Conservation (phyloP, 2,797 vertebrate species). For the Poeciliopsis gracilis region DNA sequence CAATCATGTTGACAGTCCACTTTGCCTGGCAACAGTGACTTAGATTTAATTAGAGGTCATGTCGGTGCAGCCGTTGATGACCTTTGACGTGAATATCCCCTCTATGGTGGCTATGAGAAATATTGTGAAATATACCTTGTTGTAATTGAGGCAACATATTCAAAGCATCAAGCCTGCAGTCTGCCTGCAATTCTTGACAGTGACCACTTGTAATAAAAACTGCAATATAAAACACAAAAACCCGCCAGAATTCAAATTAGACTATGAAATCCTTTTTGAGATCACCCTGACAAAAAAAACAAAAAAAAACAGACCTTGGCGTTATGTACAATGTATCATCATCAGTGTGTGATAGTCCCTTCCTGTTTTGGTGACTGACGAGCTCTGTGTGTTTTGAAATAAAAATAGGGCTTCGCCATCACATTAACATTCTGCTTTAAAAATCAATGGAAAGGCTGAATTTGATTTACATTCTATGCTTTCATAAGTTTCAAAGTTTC, state of each 20-base stretch:
- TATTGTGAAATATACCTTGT: not conserved
- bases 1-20: not conserved
- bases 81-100: not conserved
- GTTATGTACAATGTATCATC: not conserved
- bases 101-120: not conserved
- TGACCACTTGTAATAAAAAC: no score
- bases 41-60: constrained; percentile 34
- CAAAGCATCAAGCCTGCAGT: no score
- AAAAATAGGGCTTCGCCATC: not conserved
- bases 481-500: not conserved
- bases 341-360: not conserved
- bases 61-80: not conserved
- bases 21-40: constrained; percentile 44
- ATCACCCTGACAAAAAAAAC: not conserved
- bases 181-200: no score
- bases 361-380: not conserved
- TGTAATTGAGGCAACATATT: not conserved
- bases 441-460: not conserved
- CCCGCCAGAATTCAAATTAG: not conserved
- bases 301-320: not conserved
- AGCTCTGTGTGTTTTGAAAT: not conserved
- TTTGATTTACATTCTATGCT: not conserved
- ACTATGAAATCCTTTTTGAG: not conserved
- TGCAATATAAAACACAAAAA: not conserved
- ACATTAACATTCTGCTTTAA: not conserved